Percentiles rank a stretch among this genome's conserved stretches.
These are phyloP conservation scores for Nixonia krombeini DNA, from an alignment of 1,140 invertebrate genomes.

Conservation along the genomic window DNA sequence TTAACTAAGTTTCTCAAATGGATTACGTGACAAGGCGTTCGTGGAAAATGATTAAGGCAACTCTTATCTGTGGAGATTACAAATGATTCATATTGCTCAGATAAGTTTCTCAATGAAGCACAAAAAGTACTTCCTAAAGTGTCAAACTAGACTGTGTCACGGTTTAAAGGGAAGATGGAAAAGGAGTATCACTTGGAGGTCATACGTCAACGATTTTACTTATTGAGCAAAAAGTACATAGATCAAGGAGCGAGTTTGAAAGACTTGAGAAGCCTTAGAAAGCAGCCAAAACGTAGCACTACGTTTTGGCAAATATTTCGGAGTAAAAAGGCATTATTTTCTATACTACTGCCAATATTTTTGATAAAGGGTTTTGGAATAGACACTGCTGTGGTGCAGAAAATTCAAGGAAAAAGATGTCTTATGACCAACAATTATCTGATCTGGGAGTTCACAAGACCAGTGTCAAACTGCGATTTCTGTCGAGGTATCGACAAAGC, in stretches of 20 bases:
- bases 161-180: no score
- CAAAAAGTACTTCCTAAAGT: no score
- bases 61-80: no score
- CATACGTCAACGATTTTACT: constrained; percentile 50
- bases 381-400: no score
- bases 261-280: constrained; percentile 35
- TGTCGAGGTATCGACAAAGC: constrained; percentile 76
- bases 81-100: no score
- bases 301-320: neutral
- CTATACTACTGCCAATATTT: constrained; percentile 10
- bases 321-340: neutral
- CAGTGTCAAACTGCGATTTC: constrained; percentile 85
- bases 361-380: constrained; percentile 20
- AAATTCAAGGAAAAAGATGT: constrained; percentile 67
- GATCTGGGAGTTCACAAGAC: constrained; percentile 87
- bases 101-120: no score
- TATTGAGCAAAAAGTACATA: constrained; percentile 45
- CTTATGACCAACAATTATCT: constrained; percentile 86
- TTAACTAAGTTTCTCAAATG: no score
- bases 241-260: constrained; percentile 36
- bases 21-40: no score
- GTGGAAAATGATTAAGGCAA: no score
- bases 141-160: no score
- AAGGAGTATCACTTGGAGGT: constrained; percentile 28
- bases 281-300: neutral